Base-by-base conservation (phyloP, 2,888 invertebrate genomes). In the Norana najaformis region DNA sequence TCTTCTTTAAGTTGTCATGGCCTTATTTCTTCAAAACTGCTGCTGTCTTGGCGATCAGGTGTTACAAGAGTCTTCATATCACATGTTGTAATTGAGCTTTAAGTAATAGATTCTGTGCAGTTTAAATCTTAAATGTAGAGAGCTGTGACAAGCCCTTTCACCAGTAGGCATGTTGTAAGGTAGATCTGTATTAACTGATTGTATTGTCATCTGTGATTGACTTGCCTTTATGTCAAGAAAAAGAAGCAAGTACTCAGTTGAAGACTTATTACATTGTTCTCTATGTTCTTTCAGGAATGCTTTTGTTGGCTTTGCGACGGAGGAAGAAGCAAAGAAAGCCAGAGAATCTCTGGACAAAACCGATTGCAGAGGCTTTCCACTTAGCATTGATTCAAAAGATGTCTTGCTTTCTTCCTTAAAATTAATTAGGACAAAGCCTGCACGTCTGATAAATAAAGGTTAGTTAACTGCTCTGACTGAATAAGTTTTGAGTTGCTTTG, bases 311-410 rank as follows among this genome's bases (percentile, higher is more conserved):
- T 69, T 69, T 69, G 69, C 69, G 13, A 69, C 69, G 69, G 69
- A 8, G 69, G n/a, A 69, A n/a, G 69, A 69, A 69, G 69, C 69
- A n/a, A n/a, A 1, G 69, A 69, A 69, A 16, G 69, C 69, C 30
- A 69, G n/a, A 69, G 69, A 69, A 16, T 30, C 69, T 69, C 30
- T 69, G 69, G 69, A 69, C n/a, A 69, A 69, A 69, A 69, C 13
- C n/a, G 69, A 69, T 69, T 69, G 69, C 69, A 69, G 69, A 69
- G 69, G 69, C 30, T 69, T 69, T 69, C 69, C 69, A n/a, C 69
- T 69, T 30, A 69, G 69, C n/a, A n/a, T 69, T n/a, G 69, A 69
- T n/a, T 69, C 69, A 30, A 69, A 69, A 69, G 69, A 69, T 69
- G 30, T 69, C 16, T n/a, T 69, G 69, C 69, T 69, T 13, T 2